Conservation (phyloP, 2,888 invertebrate genomes). For the Pseudococcus viburni region DNA sequence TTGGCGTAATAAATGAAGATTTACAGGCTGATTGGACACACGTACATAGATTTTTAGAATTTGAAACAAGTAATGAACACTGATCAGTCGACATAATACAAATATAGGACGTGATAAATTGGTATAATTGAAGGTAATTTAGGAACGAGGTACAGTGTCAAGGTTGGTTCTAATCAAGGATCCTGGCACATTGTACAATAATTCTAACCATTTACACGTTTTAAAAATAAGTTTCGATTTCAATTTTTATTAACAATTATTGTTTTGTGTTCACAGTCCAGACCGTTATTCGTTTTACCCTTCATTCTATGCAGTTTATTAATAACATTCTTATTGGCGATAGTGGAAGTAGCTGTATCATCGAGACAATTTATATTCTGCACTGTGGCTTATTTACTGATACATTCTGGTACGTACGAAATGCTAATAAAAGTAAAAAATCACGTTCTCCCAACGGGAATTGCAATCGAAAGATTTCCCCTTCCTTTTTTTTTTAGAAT, state of each 20-base stretch:
- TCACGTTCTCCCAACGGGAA: neutral
- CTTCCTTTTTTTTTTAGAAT: neutral
- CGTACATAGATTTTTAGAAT: neutral
- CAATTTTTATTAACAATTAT: neutral
- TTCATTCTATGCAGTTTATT: constrained; percentile 34
- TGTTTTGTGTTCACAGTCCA: constrained; percentile 1
- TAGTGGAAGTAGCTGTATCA: constrained; percentile 4
- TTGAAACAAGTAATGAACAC: neutral
- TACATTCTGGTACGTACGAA: constrained; percentile 37
- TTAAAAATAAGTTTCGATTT: neutral
- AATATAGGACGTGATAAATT: neutral
- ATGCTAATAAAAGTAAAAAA: neutral
- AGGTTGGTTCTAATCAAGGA: neutral
- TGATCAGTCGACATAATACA: neutral
- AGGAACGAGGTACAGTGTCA: neutral
- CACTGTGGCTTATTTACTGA: constrained; percentile 2
- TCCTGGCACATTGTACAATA: neutral
- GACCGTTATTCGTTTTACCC: constrained; percentile 12
- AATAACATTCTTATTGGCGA: constrained; percentile 19
- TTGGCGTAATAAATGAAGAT: neutral
- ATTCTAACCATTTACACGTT: neutral
- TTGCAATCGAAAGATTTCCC: neutral
- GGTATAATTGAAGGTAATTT: neutral
- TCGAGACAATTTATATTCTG: constrained; percentile 38
- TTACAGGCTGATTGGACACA: neutral